A percentile compares a stretch with the other conserved stretches of the same genome.
These are phyloP conservation scores for Tolypeutes matacus DNA, from an alignment of 2,797 vertebrate species.

Conservation along the genomic window DNA sequence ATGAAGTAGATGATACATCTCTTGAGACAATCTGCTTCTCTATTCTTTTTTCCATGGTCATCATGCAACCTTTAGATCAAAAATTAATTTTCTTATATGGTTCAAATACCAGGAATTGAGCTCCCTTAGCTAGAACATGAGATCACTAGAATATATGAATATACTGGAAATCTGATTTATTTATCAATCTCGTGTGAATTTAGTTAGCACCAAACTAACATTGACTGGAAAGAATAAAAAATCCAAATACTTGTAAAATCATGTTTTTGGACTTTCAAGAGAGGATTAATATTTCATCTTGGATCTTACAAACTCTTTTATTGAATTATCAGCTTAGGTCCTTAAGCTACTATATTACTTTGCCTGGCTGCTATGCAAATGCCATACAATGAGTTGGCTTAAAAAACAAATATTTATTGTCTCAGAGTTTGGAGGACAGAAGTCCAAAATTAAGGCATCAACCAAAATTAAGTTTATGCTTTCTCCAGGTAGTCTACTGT, in stretches of 20 bases:
- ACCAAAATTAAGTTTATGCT: too few relatives aligned
- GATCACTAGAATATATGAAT: slow-evolving; percentile 63
- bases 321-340: neutral
- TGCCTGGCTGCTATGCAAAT: too few relatives aligned
- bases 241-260: neutral
- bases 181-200: slow-evolving; percentile 65
- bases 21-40: slow-evolving; percentile 16
- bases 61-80: slow-evolving; percentile 73
- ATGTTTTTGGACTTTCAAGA: slow-evolving; percentile 21
- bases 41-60: slow-evolving; percentile 68
- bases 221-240: neutral
- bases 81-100: slow-evolving; percentile 67
- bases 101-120: slow-evolving; percentile 49
- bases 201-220: slow-evolving; percentile 14
- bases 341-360: too few relatives aligned
- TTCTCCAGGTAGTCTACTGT: too few relatives aligned
- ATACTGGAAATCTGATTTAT: slow-evolving; percentile 66
- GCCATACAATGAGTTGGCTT: too few relatives aligned
- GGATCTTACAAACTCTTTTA: neutral
- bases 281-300: slow-evolving; percentile 39
- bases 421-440: too few relatives aligned
- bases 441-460: too few relatives aligned
- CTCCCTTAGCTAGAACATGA: slow-evolving; percentile 30
- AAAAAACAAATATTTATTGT: too few relatives aligned
- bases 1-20: slow-evolving; percentile 24